phyloP scores from a whole-genome alignment of 2,888 invertebrate species.

The Andrena dorsata region DNA sequence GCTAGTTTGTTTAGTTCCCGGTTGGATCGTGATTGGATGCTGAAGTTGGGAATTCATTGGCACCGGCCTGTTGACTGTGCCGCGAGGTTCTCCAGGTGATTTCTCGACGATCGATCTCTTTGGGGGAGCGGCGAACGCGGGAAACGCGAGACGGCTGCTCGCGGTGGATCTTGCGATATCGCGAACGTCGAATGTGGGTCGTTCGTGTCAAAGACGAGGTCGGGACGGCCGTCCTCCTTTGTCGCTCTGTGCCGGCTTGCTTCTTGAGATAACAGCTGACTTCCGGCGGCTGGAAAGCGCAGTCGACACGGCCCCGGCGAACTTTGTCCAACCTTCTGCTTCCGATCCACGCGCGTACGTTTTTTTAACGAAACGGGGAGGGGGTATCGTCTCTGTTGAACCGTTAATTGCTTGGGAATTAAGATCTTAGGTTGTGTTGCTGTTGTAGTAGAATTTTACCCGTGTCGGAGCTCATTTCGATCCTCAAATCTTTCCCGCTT shows the following conservation, averaged over 20 bases:
- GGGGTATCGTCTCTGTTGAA: constrained; percentile 2
- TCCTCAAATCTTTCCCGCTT: too few species aligned
- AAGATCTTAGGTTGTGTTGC: background rate
- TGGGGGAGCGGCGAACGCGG: background rate
- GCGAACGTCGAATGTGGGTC: constrained; percentile 51
- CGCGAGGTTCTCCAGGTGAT: too few species aligned
- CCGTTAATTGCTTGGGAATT: constrained; percentile 17
- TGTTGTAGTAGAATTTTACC: background rate
- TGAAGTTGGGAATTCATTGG: background rate
- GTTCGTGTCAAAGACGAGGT: constrained; percentile 56
- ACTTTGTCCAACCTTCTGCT: constrained; percentile 34
- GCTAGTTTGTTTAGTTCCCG: constrained; percentile 12
- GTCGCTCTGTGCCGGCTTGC: constrained; percentile 61
- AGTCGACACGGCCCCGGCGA: constrained; percentile 48
- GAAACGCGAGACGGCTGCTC: background rate
- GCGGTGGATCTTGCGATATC: constrained; percentile 11
- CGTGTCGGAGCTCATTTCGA: too few species aligned
- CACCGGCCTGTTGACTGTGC: background rate
- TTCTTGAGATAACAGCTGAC: constrained; percentile 67
- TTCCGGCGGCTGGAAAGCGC: constrained; percentile 63
- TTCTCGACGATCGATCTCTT: background rate
- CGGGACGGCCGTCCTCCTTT: constrained; percentile 46
- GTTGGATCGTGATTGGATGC: background rate
- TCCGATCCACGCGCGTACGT: constrained; percentile 13
- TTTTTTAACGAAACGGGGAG: constrained; percentile 19